Conservation (phyloP, 1,140 invertebrate species). For the Mycetomoellerius zeteki region DNA sequence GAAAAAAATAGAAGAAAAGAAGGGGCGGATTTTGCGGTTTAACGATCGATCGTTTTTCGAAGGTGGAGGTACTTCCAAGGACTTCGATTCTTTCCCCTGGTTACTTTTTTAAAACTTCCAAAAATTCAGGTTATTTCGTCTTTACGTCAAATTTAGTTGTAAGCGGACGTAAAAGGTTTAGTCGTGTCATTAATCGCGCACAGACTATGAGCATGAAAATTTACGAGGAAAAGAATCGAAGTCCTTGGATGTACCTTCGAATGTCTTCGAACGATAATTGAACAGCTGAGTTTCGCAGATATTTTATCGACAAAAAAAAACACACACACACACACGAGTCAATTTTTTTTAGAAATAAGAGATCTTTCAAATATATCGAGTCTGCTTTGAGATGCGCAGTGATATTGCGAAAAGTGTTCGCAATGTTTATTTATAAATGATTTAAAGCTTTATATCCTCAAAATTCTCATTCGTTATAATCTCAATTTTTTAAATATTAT, state of each 20-base stretch:
- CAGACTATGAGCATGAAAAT: no score
- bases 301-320: background rate
- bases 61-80: no score
- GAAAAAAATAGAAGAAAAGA: constrained; percentile 23
- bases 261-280: constrained; percentile 7
- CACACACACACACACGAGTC: no score
- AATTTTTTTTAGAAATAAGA: background rate
- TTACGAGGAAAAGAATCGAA: no score
- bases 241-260: no score
- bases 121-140: no score
- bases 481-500: background rate
- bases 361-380: background rate
- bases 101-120: no score
- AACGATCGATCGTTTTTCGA: constrained; percentile 43
- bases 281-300: constrained; percentile 8
- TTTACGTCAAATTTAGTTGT: no score
- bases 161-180: no score
- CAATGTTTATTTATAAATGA: background rate
- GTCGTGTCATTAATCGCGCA: no score
- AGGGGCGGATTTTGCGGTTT: constrained; percentile 47
- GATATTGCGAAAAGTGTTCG: no score
- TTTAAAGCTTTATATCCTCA: background rate
- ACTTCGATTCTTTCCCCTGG: no score
- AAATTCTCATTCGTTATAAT: background rate
- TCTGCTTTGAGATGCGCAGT: background rate